Base-by-base conservation (phyloP, 2,888 invertebrate species). In the Lepidocyrtinus sp. region DNA sequence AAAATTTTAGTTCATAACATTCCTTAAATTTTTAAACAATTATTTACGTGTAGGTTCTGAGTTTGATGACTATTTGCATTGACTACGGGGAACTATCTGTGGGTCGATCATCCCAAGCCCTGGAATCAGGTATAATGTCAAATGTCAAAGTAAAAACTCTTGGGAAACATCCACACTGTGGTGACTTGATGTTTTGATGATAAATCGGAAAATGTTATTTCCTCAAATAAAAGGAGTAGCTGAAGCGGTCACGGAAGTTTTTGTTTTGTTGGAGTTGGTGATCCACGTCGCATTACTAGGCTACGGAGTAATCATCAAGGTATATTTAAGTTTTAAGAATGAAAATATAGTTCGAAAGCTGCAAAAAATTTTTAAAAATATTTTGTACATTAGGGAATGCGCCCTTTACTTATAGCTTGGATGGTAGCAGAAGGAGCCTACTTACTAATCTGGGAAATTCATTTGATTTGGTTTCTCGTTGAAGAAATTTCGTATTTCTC, bases 271-370 rank as follows among this genome's bases (percentile, higher is more conserved):
- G 27, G 80, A 84, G 67, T 21, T 84, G 7, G 9, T 80, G 5
- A n/a, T 65, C n/a, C 69, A 76, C n/a, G 63, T 78, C 2, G 27
- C 50, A 12, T 67, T 74, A 9, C 46, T 84, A 5, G 74, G 82
- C n/a, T 84, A 82, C 59, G 84, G 84, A 5, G 84, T 81, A 1
- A 68, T 84, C 7, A 1, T 82, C 5, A 78, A 78, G 68, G 84
- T 82, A 63, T 7, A 36, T 36, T 36, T 7, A 36, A 36, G 36
- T 36, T 36, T 36, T 36, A 7, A 36, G 5, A 5, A 36, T 36
- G 5, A 7, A 36, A 36, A 36, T 12, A 63, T 25, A 25, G 15
- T 24, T 25, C 27, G 7, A 65, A 15, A 24, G 21, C 63, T 9
- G 17, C 17, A 15, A 7, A 5, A 15, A 12, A 59, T 7, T 59